A percentile compares a stretch with the other conserved stretches of the same genome.
These are phyloP conservation scores for Platorchestia sp. DNA, from an alignment of 1,140 invertebrate species.

Conservation along the genomic window DNA sequence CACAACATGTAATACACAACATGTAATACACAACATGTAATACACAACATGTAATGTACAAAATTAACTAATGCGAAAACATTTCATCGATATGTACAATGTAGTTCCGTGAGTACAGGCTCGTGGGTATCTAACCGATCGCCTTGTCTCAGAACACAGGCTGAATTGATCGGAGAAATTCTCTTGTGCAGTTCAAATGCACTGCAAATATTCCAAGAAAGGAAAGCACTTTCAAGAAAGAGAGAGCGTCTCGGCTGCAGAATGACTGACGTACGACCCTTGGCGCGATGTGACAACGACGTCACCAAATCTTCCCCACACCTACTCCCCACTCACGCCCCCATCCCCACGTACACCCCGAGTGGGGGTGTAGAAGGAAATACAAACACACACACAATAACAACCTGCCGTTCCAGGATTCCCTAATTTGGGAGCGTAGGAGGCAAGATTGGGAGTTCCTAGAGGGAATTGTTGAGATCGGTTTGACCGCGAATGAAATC, in stretches of 20 bases:
- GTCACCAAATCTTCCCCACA: background rate
- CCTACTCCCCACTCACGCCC: no score
- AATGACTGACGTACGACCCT: background rate
- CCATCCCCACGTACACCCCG: no score
- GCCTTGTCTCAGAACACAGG: no score
- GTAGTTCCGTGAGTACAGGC: no score
- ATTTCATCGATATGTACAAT: no score
- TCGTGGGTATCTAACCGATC: no score
- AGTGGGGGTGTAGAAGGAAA: background rate
- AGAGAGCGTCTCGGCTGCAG: background rate
- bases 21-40: no score
- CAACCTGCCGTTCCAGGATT: background rate
- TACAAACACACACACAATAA: background rate
- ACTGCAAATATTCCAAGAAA: background rate
- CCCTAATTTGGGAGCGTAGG: background rate
- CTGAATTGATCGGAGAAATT: no score
- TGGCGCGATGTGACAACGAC: background rate
- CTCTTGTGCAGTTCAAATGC: background rate
- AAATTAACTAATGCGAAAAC: no score
- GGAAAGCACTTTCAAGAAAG: background rate
- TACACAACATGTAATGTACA: no score
- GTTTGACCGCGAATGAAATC: background rate
- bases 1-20: no score
- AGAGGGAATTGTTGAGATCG: background rate
- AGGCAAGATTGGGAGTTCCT: background rate